Conservation (phyloP, 23 tunicate species). For the Corella eumyota region DNA sequence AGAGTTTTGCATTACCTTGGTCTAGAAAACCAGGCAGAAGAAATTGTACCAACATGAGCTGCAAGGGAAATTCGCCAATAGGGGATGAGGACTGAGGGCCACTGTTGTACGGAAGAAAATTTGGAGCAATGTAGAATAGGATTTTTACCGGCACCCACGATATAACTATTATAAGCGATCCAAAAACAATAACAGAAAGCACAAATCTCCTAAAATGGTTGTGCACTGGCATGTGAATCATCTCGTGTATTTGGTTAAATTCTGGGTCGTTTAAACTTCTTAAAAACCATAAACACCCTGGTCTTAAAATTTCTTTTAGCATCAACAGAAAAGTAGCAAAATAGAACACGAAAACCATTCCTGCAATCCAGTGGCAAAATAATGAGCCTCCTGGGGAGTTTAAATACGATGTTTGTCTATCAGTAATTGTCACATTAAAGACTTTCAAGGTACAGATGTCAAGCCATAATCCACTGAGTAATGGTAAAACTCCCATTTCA, state of each 20-base stretch:
- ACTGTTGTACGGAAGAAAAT: conserved; percentile 53
- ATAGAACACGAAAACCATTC: conserved; percentile 63
- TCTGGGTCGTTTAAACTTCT: conserved; percentile 74
- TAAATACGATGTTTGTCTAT: conserved; percentile 19
- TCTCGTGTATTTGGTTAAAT: conserved; percentile 60
- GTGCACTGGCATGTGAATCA: conserved; percentile 66
- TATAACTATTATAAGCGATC: conserved; percentile 37
- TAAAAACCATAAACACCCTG: conserved; percentile 80
- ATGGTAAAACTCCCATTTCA: conserved; percentile 59
- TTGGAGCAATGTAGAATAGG: conserved; percentile 12
- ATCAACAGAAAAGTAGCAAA: conserved; percentile 68
- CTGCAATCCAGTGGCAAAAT: conserved; percentile 74
- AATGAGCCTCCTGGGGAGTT: conserved; percentile 49
- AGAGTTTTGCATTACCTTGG: conserved; percentile 39
- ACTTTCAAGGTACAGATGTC: conserved; percentile 70
- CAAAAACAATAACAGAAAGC: conserved; percentile 39
- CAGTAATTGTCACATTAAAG: conserved; percentile 37
- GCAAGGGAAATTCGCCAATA: conserved; percentile 54
- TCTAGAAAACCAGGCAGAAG: conserved; percentile 61
- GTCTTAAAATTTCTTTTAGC: conserved; percentile 61
- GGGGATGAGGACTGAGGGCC: conserved; percentile 23
- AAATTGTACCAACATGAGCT: conserved; percentile 44
- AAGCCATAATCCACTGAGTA: conserved; percentile 71
- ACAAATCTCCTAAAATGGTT: conserved; percentile 46
- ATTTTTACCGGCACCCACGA: conserved; percentile 50